Percentiles rank a stretch among this genome's conserved stretches.
Evolutionary conservation across 2,113 vertebrate species (phyloP).

Genomic region (Antechinus flavipes): DNA sequence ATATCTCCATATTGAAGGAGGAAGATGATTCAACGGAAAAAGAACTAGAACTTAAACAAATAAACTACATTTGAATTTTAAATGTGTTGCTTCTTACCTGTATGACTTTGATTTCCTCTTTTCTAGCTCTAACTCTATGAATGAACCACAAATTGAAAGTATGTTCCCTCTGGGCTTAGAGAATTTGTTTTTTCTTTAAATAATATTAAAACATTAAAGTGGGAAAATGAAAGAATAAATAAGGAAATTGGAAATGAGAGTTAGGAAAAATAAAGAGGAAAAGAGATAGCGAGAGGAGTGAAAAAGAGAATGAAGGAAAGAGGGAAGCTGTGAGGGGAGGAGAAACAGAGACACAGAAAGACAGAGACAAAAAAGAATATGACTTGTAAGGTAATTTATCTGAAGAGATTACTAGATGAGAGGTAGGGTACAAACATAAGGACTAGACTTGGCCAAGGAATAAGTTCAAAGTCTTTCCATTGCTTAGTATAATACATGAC

Average conservation of each 20-base stretch:
- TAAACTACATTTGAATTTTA: background rate
- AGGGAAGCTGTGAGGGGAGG: background rate
- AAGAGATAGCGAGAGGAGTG: fast-evolving
- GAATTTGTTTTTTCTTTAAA: background rate
- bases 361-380: background rate
- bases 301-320: background rate
- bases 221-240: background rate
- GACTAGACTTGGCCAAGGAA: background rate
- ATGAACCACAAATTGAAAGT: background rate
- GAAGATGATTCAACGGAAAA: background rate
- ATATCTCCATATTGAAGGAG: background rate
- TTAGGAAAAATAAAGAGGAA: background rate
- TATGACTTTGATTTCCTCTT: background rate
- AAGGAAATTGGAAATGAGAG: background rate
- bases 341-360: background rate
- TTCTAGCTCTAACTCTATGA: background rate
- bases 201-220: background rate
- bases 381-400: background rate
- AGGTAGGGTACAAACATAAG: background rate
- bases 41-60: background rate
- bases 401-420: background rate
- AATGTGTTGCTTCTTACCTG: background rate
- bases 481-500: background rate
- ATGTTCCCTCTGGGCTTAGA: background rate
- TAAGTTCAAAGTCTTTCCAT: background rate